Evolutionary conservation across 2,113 vertebrate species (phyloP).

Genomic region (Octodon degus): DNA sequence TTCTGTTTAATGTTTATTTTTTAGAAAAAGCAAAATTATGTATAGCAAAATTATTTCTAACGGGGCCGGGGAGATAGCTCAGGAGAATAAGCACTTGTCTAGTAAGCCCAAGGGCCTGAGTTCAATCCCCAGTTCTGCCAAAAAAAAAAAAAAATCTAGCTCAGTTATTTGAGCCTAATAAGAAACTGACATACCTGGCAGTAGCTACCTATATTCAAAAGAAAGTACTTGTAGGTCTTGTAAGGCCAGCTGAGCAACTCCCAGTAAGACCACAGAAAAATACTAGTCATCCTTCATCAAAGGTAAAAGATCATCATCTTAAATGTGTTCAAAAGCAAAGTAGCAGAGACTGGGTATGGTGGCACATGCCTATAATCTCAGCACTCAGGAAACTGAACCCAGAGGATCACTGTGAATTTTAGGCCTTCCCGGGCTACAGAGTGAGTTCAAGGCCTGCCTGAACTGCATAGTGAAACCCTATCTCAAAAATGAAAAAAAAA

Average conservation of each 20-base stretch:
- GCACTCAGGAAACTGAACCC: too few relatives aligned
- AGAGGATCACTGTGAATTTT: too few relatives aligned
- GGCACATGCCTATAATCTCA: too few relatives aligned
- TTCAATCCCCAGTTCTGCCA: too few relatives aligned
- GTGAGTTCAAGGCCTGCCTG: too few relatives aligned
- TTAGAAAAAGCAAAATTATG: background rate
- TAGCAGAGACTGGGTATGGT: background rate
- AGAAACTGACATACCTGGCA: background rate
- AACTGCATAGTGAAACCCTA: too few relatives aligned
- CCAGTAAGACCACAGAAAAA: background rate
- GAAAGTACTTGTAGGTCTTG: background rate
- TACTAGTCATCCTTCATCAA: background rate
- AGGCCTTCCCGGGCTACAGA: too few relatives aligned
- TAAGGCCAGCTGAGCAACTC: background rate
- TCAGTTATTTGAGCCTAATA: background rate
- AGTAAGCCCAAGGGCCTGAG: too few relatives aligned
- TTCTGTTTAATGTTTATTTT: constrained; percentile 10
- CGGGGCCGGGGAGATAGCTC: too few relatives aligned
- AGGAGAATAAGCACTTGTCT: too few relatives aligned
- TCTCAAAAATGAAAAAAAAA: too few relatives aligned
- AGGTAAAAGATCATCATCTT: background rate
- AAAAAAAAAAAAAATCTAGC: background rate
- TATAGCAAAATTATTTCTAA: background rate
- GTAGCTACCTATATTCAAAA: background rate
- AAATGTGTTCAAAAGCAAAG: constrained; percentile 14